phyloP scores from a whole-genome alignment of 2,113 vertebrate species.

The Oreotrochilus melanogaster region DNA sequence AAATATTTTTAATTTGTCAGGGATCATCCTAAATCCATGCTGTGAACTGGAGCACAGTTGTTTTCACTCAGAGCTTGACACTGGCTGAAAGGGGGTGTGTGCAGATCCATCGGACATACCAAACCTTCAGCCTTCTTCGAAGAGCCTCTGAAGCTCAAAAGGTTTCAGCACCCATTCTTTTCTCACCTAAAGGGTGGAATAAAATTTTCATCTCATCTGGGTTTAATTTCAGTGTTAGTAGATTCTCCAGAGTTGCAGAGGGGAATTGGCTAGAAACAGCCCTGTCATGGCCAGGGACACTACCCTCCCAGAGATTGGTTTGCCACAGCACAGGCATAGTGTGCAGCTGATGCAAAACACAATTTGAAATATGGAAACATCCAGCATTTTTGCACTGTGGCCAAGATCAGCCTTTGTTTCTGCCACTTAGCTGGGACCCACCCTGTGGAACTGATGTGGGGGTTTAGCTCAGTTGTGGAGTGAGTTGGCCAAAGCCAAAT shows the following conservation, averaged over 20 bases:
- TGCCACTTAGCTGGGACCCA: not conserved
- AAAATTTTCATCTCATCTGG: conserved; percentile 53
- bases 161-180: not conserved
- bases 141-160: not conserved
- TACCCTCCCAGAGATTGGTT: not conserved
- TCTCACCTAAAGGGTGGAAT: conserved; percentile 43
- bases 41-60: not conserved
- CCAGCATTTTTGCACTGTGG: conserved; percentile 37
- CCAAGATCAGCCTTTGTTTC: conserved; percentile 39
- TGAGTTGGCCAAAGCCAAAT: not conserved
- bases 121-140: not conserved
- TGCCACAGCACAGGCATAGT: not conserved
- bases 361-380: conserved; percentile 54
- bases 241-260: conserved; percentile 11
- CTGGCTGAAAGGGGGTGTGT: not conserved
- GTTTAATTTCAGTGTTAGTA: conserved; percentile 55
- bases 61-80: conserved; percentile 27
- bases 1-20: conserved; percentile 45
- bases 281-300: not conserved
- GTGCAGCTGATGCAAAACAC: conserved; percentile 19
- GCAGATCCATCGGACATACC: accelerated
- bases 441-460: not conserved
- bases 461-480: not conserved
- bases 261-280: conserved; percentile 36
- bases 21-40: not conserved